Conservation (phyloP, 2,113 vertebrate species). For the Phyllostomus hastatus region DNA sequence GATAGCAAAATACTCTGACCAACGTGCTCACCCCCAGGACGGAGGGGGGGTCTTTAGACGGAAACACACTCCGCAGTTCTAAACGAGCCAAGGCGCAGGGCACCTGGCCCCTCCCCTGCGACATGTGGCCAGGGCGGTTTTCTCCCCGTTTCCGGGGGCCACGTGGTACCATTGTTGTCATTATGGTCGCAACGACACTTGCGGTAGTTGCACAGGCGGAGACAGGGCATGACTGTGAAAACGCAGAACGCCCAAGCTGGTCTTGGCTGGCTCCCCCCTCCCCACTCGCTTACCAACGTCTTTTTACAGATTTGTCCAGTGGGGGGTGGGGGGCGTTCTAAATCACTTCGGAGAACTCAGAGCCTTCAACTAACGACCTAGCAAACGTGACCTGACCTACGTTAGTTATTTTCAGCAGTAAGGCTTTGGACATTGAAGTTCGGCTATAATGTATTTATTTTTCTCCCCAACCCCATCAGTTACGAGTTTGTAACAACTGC, state of each 20-base stretch:
- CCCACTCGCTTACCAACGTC: neutral
- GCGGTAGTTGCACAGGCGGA: neutral
- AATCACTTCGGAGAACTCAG: neutral
- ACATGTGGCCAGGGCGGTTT: neutral
- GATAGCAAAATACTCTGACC: neutral
- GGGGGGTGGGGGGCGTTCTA: neutral
- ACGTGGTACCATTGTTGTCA: rapidly evolving
- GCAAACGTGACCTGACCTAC: rapidly evolving
- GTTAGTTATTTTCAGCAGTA: neutral
- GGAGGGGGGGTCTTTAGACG: neutral
- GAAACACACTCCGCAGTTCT: neutral
- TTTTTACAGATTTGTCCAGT: neutral
- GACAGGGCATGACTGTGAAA: neutral
- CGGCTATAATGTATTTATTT: too few relatives aligned
- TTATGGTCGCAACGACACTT: neutral
- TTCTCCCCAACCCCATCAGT: neutral
- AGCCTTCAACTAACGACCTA: neutral
- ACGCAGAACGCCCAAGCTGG: neutral
- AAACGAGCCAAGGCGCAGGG: neutral
- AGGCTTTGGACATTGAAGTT: too few relatives aligned
- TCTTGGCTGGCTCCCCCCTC: neutral
- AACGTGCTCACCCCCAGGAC: too few relatives aligned
- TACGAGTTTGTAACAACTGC: neutral
- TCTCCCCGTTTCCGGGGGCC: neutral
- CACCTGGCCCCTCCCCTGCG: neutral